Conservation (phyloP, 2,113 vertebrate genomes). For the Semicossyphus pulcher region DNA sequence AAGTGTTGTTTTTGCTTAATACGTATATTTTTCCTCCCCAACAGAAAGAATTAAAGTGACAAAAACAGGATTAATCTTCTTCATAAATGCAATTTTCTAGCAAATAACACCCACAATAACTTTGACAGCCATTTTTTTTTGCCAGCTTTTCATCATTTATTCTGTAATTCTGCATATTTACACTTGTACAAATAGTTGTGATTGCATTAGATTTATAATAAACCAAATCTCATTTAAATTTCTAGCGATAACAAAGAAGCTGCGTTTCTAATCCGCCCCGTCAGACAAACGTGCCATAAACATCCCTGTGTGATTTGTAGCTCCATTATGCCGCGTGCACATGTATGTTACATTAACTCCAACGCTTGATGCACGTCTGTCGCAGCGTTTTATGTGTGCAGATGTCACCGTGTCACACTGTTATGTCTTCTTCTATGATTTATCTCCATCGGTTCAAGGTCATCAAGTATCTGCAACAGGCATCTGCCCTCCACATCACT, state of each 20-base stretch:
- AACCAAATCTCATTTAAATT: background rate
- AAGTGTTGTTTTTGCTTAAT: background rate
- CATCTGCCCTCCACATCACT: constrained; percentile 68
- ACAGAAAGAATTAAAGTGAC: constrained; percentile 22
- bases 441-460: constrained; percentile 74
- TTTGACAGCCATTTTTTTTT: constrained; percentile 12
- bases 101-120: background rate
- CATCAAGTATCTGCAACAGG: constrained; percentile 79
- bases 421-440: constrained; percentile 60
- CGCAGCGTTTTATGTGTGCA: constrained; percentile 51
- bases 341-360: constrained; percentile 46
- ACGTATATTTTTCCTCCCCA: background rate
- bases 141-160: background rate
- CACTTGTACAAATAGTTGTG: background rate
- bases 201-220: background rate
- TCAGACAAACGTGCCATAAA: background rate
- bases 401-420: constrained; percentile 52
- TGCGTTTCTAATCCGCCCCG: background rate
- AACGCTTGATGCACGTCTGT: constrained; percentile 39
- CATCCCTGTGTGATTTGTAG: constrained; percentile 10
- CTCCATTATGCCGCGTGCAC: constrained; percentile 9
- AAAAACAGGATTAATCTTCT: constrained; percentile 13
- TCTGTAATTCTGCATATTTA: constrained; percentile 15
- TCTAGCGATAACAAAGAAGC: background rate
- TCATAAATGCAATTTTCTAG: background rate